phyloP scores from a whole-genome alignment of 2,888 invertebrate genomes.

The Pelosia muscerda region DNA sequence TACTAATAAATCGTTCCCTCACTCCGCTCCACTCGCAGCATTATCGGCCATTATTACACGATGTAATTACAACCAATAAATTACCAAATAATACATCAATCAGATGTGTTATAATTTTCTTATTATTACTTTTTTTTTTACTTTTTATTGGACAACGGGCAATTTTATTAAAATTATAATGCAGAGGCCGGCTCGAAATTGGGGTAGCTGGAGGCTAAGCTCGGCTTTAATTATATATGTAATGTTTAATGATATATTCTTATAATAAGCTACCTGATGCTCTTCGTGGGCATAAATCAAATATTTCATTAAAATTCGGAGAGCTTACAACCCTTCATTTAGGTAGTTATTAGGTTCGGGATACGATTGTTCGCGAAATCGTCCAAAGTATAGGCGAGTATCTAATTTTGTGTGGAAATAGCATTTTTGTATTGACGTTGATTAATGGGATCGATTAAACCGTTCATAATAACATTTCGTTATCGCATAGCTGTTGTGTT shows the following conservation, averaged over 20 bases:
- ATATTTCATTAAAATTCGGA: conserved; percentile 85
- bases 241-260: conserved; percentile 86
- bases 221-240: conserved; percentile 85
- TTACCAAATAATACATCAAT: conserved; percentile 87
- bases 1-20: conserved; percentile 84
- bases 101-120: conserved; percentile 86
- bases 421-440: conserved; percentile 70
- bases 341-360: conserved; percentile 71
- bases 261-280: conserved; percentile 87
- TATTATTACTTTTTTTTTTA: conserved; percentile 70
- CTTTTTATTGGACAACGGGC: conserved; percentile 76
- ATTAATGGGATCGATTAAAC: conserved; percentile 62
- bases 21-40: conserved; percentile 67
- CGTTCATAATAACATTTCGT: conserved; percentile 13
- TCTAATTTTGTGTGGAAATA: conserved; percentile 71
- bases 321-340: conserved; percentile 83
- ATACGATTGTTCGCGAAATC: conserved; percentile 75
- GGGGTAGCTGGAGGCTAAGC: conserved; percentile 83
- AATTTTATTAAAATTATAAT: conserved; percentile 87
- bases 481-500: conserved; percentile 12
- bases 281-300: conserved; percentile 83
- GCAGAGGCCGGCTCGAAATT: conserved; percentile 77
- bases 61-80: conserved; percentile 86
- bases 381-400: conserved; percentile 62
- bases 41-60: conserved; percentile 85